Evolutionary conservation across 2,797 vertebrate genomes (phyloP).

Genomic region (Semaprochilodus insignis): DNA sequence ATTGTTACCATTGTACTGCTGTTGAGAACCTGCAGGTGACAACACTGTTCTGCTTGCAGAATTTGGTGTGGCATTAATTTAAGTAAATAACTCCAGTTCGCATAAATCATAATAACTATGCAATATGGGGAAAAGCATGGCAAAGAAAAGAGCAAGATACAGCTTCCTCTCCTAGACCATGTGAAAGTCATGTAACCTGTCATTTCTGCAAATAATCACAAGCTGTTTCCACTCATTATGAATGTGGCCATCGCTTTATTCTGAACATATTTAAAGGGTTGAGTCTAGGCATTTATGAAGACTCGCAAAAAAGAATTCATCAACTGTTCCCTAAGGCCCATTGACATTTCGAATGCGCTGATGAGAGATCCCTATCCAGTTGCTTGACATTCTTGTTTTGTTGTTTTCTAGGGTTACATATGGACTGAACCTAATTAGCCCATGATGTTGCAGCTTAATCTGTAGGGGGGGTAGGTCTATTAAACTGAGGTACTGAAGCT

Average conservation of each 20-base stretch:
- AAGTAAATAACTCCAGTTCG: background rate
- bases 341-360: conserved; percentile 69
- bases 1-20: background rate
- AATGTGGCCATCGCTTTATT: conserved; percentile 65
- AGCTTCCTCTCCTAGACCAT: conserved; percentile 69
- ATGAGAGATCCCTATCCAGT: conserved; percentile 76
- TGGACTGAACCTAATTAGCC: conserved; percentile 72
- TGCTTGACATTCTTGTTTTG: conserved; percentile 66
- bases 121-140: conserved; percentile 37
- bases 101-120: conserved; percentile 3
- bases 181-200: conserved; percentile 75
- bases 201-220: conserved; percentile 67
- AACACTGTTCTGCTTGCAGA: background rate
- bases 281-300: conserved; percentile 75
- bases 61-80: background rate
- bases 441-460: conserved; percentile 63
- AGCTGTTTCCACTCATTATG: conserved; percentile 79
- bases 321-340: conserved; percentile 68
- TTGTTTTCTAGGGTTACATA: conserved; percentile 68
- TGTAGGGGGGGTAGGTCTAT: conserved; percentile 11
- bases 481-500: background rate
- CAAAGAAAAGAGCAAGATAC: conserved; percentile 66
- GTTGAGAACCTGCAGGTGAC: background rate
- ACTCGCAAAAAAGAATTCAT: conserved; percentile 69
- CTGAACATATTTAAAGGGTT: conserved; percentile 61